A percentile compares a stretch with the other conserved stretches of the same genome.
phyloP scores from a whole-genome alignment of 2,113 vertebrate species.

The Engraulis encrasicolus region DNA sequence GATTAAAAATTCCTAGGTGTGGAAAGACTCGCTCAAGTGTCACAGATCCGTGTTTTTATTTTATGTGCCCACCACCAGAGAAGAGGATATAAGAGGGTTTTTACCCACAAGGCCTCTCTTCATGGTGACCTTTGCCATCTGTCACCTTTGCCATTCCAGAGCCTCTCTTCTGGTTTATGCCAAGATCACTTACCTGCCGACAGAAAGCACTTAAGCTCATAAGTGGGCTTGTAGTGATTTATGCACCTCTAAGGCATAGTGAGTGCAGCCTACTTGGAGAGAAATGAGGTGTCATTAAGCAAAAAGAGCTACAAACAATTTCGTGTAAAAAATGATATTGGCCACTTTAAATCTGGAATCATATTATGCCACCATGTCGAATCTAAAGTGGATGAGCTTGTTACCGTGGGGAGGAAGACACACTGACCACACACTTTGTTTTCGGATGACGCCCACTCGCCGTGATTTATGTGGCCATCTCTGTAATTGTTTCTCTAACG shows the following conservation, averaged over 20 bases:
- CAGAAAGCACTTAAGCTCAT: constrained; percentile 51
- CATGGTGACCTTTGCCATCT: constrained; percentile 45
- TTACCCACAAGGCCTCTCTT: constrained; percentile 51
- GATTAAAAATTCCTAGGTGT: background rate
- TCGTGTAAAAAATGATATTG: constrained; percentile 15
- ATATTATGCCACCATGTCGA: background rate
- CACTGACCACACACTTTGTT: constrained; percentile 18
- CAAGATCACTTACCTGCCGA: constrained; percentile 34
- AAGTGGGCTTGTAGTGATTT: constrained; percentile 63
- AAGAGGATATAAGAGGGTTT: constrained; percentile 28
- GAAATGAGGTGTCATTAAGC: constrained; percentile 21
- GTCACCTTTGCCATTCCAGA: constrained; percentile 49
- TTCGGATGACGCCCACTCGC: background rate
- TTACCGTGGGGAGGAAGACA: background rate
- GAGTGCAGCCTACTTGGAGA: background rate
- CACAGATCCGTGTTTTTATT: background rate
- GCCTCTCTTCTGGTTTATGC: constrained; percentile 2
- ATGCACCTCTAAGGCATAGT: constrained; percentile 47
- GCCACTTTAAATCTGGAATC: constrained; percentile 8
- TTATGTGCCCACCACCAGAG: background rate
- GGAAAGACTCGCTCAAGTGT: background rate
- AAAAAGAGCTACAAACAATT: constrained; percentile 17
- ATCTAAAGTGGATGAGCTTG: constrained; percentile 23
- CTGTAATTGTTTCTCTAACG: constrained; percentile 18
- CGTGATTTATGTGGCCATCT: constrained; percentile 5